phyloP scores from a whole-genome alignment of 2,888 invertebrate species.

The Gari tellinella region DNA sequence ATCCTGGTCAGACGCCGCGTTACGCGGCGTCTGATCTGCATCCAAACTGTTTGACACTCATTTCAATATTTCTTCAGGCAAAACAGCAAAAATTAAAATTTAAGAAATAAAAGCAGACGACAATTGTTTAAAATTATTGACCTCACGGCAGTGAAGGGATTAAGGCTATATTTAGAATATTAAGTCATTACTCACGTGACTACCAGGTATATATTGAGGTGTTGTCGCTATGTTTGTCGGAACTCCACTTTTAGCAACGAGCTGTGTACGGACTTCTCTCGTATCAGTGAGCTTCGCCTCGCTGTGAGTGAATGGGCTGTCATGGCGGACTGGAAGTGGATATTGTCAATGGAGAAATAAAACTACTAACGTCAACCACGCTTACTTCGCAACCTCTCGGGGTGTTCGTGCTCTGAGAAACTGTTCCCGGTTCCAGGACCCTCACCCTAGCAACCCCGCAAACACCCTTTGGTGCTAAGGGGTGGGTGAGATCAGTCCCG shows the following conservation, averaged over 20 bases:
- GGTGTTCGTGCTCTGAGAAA: conserved; percentile 59
- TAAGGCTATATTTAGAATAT: too few species aligned
- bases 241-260: conserved; percentile 4
- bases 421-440: conserved; percentile 56
- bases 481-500: conserved; percentile 55
- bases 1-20: too few species aligned
- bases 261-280: conserved; percentile 2
- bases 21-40: too few species aligned
- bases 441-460: conserved; percentile 55
- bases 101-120: too few species aligned
- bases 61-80: too few species aligned
- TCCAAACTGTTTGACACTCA: too few species aligned
- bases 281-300: conserved; percentile 25
- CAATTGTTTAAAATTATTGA: too few species aligned
- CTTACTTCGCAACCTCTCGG: conserved; percentile 63
- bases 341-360: conserved; percentile 50
- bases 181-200: too few species aligned
- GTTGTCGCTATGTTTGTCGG: too few species aligned
- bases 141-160: too few species aligned
- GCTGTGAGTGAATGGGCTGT: conserved; percentile 21
- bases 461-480: conserved; percentile 51
- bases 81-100: too few species aligned
- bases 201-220: too few species aligned
- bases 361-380: conserved; percentile 18
- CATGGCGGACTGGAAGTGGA: conserved; percentile 61